Evolutionary conservation across 2,797 vertebrate genomes (phyloP).

Genomic region (Babyrousa celebensis): DNA sequence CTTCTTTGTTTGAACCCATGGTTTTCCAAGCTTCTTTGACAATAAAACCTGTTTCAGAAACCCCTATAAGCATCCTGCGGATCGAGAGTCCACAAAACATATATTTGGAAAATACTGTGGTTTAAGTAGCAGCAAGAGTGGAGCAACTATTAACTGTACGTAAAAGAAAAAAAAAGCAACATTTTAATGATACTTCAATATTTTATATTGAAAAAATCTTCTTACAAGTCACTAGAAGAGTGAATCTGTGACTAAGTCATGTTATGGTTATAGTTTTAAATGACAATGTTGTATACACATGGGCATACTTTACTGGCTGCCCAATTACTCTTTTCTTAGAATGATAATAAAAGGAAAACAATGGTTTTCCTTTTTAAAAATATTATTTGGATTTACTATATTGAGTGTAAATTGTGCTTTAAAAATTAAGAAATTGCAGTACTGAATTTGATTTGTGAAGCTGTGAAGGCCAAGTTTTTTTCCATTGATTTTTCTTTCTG

Average conservation of each 20-base stretch:
- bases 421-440: conserved; percentile 55
- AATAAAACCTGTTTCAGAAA: neutral
- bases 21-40: conserved; percentile 56
- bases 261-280: neutral
- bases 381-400: conserved; percentile 44
- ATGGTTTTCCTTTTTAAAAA: conserved; percentile 11
- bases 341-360: neutral
- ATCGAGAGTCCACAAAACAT: neutral
- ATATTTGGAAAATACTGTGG: neutral
- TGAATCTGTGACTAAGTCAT: conserved; percentile 5
- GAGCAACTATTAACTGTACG: neutral
- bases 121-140: neutral
- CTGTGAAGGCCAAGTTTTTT: neutral
- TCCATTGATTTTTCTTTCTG: conserved; percentile 17
- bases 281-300: conserved; percentile 49
- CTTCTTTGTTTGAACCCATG: neutral
- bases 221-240: neutral
- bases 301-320: neutral
- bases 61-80: neutral
- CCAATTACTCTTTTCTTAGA: conserved; percentile 39
- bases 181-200: conserved; percentile 3
- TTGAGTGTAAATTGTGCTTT: neutral
- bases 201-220: neutral
- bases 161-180: conserved; percentile 26
- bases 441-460: neutral